phyloP scores from a whole-genome alignment of 2,797 vertebrate species.

The Synanceia verrucosa region DNA sequence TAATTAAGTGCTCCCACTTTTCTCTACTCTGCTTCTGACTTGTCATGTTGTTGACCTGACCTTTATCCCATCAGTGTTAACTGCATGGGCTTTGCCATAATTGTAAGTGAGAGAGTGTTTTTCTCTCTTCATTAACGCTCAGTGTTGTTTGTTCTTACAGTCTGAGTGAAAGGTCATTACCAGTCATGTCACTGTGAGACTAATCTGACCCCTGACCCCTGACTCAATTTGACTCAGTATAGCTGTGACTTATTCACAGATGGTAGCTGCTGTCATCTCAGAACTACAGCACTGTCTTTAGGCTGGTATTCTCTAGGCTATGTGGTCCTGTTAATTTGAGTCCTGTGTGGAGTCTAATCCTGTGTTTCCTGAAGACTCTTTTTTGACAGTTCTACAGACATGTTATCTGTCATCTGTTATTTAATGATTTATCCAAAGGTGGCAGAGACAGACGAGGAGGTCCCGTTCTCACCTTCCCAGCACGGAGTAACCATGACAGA shows the following conservation, averaged over 20 bases:
- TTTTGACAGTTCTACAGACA: no score
- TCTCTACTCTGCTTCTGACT: constrained; percentile 13
- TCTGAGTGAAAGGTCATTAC: constrained; percentile 24
- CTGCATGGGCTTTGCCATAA: background rate
- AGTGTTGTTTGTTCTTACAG: constrained; percentile 18
- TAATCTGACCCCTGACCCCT: constrained; percentile 43
- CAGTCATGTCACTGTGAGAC: constrained; percentile 35
- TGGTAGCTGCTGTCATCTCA: constrained; percentile 27
- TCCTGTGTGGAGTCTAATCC: background rate
- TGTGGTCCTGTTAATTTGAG: no score
- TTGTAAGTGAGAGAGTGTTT: constrained; percentile 11
- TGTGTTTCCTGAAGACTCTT: background rate
- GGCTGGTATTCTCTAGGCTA: background rate
- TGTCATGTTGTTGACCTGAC: constrained; percentile 21
- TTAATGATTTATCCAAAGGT: constrained; percentile 76
- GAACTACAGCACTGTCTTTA: background rate
- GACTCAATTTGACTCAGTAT: constrained; percentile 32
- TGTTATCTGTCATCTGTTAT: no score
- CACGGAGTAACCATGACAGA: constrained; percentile 97
- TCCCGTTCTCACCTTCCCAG: constrained; percentile 95
- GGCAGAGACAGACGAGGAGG: constrained; percentile 97
- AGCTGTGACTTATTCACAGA: constrained; percentile 40
- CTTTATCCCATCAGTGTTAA: constrained; percentile 14
- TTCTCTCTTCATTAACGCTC: constrained; percentile 10
- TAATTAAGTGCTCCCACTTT: constrained; percentile 11